Conservation (phyloP, 2,113 vertebrate species). For the Saiga tatarica region DNA sequence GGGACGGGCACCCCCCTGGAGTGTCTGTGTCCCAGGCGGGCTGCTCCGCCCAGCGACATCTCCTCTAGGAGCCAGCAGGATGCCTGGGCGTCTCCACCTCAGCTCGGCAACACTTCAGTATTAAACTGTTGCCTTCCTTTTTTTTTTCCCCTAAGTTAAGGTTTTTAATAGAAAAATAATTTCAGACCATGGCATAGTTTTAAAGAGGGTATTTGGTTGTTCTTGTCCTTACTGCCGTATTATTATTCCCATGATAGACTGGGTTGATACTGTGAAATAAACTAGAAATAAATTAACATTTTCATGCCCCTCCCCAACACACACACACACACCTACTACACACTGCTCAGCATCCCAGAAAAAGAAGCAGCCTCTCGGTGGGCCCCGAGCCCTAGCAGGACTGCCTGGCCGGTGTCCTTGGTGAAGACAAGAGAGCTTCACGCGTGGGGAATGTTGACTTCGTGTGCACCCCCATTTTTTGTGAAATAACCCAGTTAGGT, state of each 20-base stretch:
- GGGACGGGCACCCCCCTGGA: accelerated
- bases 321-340: accelerated
- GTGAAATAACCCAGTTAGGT: slow-evolving; percentile 21
- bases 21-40: background rate
- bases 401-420: accelerated
- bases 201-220: background rate
- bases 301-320: background rate
- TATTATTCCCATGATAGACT: accelerated
- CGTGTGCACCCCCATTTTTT: background rate
- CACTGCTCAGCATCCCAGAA: accelerated
- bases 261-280: slow-evolving; percentile 44
- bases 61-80: background rate
- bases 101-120: accelerated
- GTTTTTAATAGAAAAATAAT: background rate
- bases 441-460: background rate
- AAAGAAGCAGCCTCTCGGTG: background rate
- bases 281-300: background rate
- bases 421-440: background rate
- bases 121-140: background rate
- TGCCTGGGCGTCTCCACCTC: accelerated
- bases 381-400: background rate
- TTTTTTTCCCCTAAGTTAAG: background rate
- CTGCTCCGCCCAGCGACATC: background rate
- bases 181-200: background rate
- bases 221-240: background rate